phyloP scores from a whole-genome alignment of 1,140 invertebrate species.

The Drosophila ambigua region DNA sequence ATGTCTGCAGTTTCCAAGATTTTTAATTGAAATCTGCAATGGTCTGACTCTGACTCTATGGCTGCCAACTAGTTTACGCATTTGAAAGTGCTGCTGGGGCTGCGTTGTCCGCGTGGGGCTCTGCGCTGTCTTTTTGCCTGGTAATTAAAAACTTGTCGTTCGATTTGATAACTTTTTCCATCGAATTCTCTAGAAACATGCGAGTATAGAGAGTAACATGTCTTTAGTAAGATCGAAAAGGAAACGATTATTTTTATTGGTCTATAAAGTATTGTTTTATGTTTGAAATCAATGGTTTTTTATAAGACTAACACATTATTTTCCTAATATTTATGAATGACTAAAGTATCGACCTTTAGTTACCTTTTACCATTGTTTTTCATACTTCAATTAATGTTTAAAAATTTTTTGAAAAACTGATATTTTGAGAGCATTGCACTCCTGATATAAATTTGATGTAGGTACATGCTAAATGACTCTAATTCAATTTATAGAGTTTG shows the following conservation, averaged over 20 bases:
- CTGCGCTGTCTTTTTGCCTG: constrained; percentile 4
- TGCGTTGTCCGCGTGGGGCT: neutral
- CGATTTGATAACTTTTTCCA: constrained; percentile 62
- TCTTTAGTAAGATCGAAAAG: neutral
- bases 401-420: no score
- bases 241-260: no score
- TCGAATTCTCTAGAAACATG: constrained; percentile 28
- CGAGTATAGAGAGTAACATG: constrained; percentile 5
- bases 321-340: no score
- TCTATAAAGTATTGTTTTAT: no score
- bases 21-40: constrained; percentile 76
- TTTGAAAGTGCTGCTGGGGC: constrained; percentile 63
- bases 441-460: no score
- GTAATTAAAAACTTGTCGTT: constrained; percentile 81
- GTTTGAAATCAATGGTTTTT: no score
- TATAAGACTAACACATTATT: no score
- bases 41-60: constrained; percentile 33
- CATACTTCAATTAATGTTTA: no score
- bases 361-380: no score
- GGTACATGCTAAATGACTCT: neutral
- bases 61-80: constrained; percentile 75
- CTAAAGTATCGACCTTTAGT: no score
- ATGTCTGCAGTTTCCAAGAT: constrained; percentile 35
- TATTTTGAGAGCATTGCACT: no score
- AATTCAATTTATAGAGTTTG: neutral